A percentile compares a stretch with the other conserved stretches of the same genome.
phyloP scores from a whole-genome alignment of 2,888 invertebrate genomes.

The Plagiodera versicolora region DNA sequence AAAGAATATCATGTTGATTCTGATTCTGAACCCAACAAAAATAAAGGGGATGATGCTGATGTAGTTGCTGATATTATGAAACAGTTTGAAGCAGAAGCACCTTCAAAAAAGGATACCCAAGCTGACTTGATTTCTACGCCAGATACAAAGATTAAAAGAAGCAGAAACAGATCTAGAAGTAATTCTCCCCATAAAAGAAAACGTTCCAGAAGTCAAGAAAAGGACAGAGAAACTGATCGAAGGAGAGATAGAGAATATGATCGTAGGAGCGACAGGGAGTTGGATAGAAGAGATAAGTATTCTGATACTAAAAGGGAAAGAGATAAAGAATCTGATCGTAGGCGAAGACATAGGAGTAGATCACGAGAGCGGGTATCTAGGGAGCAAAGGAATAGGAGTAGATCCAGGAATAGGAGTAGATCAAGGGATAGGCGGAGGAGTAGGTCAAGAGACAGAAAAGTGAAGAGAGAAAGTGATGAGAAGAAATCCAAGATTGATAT shows the following conservation, averaged over 20 bases:
- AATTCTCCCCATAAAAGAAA: slow-evolving; percentile 28
- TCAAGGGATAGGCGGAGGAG: slow-evolving; percentile 37
- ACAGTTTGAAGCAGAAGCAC: slow-evolving; percentile 81
- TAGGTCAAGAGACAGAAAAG: slow-evolving; percentile 31
- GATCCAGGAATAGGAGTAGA: slow-evolving; percentile 40
- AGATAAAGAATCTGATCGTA: slow-evolving; percentile 44
- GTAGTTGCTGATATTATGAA: slow-evolving; percentile 83
- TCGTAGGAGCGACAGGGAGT: slow-evolving; percentile 41
- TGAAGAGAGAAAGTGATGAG: no score
- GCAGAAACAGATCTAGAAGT: slow-evolving; percentile 39
- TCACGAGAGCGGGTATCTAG: slow-evolving; percentile 28
- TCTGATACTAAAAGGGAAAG: slow-evolving; percentile 32
- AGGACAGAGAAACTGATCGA: slow-evolving; percentile 28
- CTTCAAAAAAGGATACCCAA: slow-evolving; percentile 56
- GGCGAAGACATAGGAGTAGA: slow-evolving; percentile 26
- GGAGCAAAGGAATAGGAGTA: slow-evolving; percentile 43
- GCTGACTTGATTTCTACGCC: slow-evolving; percentile 23
- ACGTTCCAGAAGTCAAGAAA: slow-evolving; percentile 38
- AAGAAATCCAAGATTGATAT: slow-evolving; percentile 38
- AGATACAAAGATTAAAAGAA: slow-evolving; percentile 34
- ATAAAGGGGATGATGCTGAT: slow-evolving; percentile 47
- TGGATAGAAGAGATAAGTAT: slow-evolving; percentile 32
- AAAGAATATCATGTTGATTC: slow-evolving; percentile 47
- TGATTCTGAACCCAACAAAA: slow-evolving; percentile 43
- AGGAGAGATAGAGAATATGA: slow-evolving; percentile 42